A percentile compares a stretch with the other conserved stretches of the same genome.
phyloP scores from a whole-genome alignment of 2,888 invertebrate species.

The Ramazzottius varieornatus region DNA sequence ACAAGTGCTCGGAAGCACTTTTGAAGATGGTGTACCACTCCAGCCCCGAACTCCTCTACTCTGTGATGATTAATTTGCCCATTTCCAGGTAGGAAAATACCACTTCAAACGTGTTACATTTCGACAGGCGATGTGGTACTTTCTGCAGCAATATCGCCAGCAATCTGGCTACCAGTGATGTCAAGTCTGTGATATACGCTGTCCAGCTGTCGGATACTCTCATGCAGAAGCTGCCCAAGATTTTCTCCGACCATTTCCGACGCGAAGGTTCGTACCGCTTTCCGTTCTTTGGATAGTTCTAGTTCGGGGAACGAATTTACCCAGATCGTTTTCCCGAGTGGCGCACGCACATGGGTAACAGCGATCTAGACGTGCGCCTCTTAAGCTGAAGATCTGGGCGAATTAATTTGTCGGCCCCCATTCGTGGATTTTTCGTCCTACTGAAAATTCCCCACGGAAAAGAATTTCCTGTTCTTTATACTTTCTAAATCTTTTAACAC shows the following conservation, averaged over 20 bases:
- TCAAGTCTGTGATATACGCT: slow-evolving; percentile 83
- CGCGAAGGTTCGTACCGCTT: slow-evolving; percentile 50
- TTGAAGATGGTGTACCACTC: slow-evolving; percentile 88
- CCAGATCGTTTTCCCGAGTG: no score
- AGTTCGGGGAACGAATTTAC: no score
- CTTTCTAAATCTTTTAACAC: no score
- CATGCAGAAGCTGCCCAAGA: slow-evolving; percentile 79
- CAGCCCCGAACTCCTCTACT: slow-evolving; percentile 52
- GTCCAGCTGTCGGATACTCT: slow-evolving; percentile 86
- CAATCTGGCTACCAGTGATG: slow-evolving; percentile 29
- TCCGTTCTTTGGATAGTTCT: no score
- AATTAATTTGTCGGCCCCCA: no score
- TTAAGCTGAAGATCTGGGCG: no score
- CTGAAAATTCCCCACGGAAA: no score
- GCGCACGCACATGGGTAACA: no score
- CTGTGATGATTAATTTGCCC: slow-evolving; percentile 24
- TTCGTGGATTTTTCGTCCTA: no score
- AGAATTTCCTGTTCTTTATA: no score
- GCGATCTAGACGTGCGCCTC: no score
- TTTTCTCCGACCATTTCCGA: slow-evolving; percentile 79
- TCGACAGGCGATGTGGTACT: no score
- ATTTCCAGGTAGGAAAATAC: slow-evolving; percentile 19
- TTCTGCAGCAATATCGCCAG: slow-evolving; percentile 3
- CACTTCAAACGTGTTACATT: neutral
- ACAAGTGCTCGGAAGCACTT: slow-evolving; percentile 80